Base-by-base conservation (phyloP, 2,113 vertebrate genomes). In the Dicrurus megarhynchus region DNA sequence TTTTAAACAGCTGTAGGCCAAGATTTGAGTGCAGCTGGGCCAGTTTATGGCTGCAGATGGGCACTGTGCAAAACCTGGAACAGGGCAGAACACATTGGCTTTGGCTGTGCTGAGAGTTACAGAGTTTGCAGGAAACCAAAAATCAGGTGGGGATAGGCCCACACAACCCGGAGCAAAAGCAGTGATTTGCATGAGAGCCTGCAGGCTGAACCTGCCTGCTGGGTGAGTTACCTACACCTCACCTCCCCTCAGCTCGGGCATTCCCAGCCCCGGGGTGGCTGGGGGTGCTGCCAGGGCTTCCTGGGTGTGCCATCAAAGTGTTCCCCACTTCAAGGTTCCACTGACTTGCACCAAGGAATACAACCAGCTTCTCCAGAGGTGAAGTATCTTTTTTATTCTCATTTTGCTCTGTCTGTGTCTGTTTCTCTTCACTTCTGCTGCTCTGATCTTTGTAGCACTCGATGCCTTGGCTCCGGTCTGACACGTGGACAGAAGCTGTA, bases 401-500 rank as follows among this genome's bases (percentile, higher is more conserved):
- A 7, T 49, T 80, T 79, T 84, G 19, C 27, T 77, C 53, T 64
- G 1, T n/a, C 35, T 9, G 8, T 44, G 11, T 78, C 77, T 55
- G 7, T 64, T 79, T 79, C 63, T 76, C 30, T 39, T 80, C 59
- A 16, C 0, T 0, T 0, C 44, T 63, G 8, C 73, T 71, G 30
- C 33, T 65, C 30, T 67, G 67, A 46, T 88, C 55, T 69, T 65
- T 42, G 50, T 33, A 39, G 50, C 28, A 8, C 57, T 46, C 6
- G 3, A 30, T 39, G 42, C 24, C 55, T 74, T 19, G 19, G 3
- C 26, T 71, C 46, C 76, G 65, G 16, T 73, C 47, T 35, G 50
- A 33, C 27, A 10, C 2, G 0, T 6, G 57, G 28, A n/a, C 3
- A 1, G 39, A 26, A 74, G 55, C 55, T 75, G 33, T 39, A 37